Evolutionary conservation across 2,797 vertebrate genomes (phyloP).

Genomic region (Varecia variegata): DNA sequence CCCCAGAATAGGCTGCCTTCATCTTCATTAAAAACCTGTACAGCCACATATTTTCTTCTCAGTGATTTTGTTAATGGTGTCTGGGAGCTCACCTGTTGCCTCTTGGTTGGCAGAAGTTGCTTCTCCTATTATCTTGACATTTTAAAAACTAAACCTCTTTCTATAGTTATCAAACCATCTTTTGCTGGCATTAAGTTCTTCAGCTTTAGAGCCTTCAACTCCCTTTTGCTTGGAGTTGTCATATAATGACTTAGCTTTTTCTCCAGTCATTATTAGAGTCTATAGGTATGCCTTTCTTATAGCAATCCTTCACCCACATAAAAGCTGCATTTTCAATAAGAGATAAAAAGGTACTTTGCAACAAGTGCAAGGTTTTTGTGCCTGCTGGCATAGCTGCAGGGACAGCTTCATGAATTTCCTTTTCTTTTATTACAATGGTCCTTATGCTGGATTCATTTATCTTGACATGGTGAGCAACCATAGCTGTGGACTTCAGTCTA

Average conservation of each 20-base stretch:
- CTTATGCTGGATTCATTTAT: background rate
- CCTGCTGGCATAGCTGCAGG: background rate
- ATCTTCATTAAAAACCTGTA: background rate
- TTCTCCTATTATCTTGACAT: background rate
- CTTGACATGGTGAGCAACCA: background rate
- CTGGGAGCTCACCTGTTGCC: background rate
- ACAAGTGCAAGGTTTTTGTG: background rate
- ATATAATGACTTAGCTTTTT: background rate
- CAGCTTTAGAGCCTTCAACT: background rate
- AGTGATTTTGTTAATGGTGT: background rate
- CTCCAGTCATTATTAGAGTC: background rate
- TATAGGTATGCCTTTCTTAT: background rate
- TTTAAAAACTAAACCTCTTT: background rate
- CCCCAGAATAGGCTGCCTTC: background rate
- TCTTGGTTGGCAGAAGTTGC: background rate
- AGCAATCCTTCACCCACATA: background rate
- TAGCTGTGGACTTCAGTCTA: background rate
- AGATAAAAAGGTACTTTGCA: background rate
- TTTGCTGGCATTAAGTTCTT: background rate
- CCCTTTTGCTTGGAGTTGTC: background rate
- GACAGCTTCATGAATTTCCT: background rate
- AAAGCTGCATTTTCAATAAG: background rate
- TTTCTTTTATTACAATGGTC: background rate
- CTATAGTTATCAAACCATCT: background rate
- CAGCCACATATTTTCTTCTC: background rate